Percentiles rank a stretch among this genome's conserved stretches.
Conservation (phyloP, 2,888 invertebrate genomes). For the Yponomeuta sedellus region DNA sequence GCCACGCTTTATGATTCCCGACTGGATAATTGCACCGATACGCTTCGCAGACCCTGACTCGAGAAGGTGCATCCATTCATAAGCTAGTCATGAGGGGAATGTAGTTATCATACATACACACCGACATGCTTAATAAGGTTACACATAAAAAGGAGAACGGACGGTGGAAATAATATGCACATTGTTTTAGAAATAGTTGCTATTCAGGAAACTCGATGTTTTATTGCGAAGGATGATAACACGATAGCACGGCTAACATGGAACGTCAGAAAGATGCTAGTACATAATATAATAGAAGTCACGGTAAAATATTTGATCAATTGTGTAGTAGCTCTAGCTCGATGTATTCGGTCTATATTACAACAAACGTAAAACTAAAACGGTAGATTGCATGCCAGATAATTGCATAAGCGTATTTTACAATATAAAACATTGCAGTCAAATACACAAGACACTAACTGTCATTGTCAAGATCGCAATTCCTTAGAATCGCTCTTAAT, state of each 20-base stretch:
- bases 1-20: constrained; percentile 40
- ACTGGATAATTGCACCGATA: constrained; percentile 31
- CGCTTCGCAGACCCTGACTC: constrained; percentile 17
- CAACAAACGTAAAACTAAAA: neutral
- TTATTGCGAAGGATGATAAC: neutral
- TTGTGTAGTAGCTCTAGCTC: neutral
- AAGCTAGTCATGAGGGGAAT: neutral
- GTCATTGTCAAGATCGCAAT: neutral
- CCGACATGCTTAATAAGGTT: neutral
- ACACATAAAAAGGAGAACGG: neutral
- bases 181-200: neutral
- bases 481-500: neutral
- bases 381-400: neutral
- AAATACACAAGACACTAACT: neutral
- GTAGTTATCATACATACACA: no score
- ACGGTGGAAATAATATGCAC: neutral
- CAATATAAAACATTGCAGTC: neutral
- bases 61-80: constrained; percentile 14
- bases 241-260: neutral
- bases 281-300: neutral
- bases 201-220: neutral
- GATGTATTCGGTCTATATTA: no score
- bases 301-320: neutral
- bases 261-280: neutral
- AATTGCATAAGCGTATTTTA: neutral